phyloP scores from a whole-genome alignment of 1,140 invertebrate genomes.

The Rhizoglyphus robini region DNA sequence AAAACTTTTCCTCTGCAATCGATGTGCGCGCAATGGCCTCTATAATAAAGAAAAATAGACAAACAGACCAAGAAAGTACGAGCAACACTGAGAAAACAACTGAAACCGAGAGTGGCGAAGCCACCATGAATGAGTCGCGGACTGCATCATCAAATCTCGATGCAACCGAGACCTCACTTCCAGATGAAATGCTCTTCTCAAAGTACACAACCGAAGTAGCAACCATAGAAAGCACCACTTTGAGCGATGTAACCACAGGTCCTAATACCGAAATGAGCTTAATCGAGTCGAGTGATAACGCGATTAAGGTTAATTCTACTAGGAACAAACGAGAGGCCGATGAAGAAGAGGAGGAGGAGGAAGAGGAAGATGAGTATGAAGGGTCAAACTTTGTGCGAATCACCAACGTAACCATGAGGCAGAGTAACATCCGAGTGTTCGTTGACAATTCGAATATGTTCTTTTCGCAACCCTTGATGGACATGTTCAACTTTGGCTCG shows the following conservation, averaged over 20 bases:
- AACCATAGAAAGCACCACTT: too few species aligned
- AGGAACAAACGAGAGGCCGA: background rate
- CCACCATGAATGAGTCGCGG: too few species aligned
- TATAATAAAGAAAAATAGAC: background rate
- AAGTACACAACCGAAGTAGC: too few species aligned
- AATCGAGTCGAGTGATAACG: background rate
- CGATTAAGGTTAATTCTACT: background rate
- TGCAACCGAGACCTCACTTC: too few species aligned
- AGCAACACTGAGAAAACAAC: too few species aligned
- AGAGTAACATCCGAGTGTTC: constrained; percentile 28
- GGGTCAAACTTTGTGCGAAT: background rate
- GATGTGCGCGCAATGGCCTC: constrained; percentile 7
- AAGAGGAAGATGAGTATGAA: background rate
- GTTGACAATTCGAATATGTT: constrained; percentile 31
- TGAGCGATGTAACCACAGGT: background rate
- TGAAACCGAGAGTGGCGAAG: too few species aligned
- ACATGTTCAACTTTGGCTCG: constrained; percentile 25
- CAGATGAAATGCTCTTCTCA: too few species aligned
- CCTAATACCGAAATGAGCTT: background rate
- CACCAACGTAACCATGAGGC: constrained; percentile 23
- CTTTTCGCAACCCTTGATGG: constrained; percentile 19
- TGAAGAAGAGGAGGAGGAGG: background rate
- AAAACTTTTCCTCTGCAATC: constrained; percentile 20
- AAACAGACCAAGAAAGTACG: too few species aligned
- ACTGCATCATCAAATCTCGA: too few species aligned